Percentiles rank a stretch among this genome's conserved stretches.
These are phyloP conservation scores for Eueides isabella DNA, from an alignment of 1,140 invertebrate genomes.

Conservation along the genomic window DNA sequence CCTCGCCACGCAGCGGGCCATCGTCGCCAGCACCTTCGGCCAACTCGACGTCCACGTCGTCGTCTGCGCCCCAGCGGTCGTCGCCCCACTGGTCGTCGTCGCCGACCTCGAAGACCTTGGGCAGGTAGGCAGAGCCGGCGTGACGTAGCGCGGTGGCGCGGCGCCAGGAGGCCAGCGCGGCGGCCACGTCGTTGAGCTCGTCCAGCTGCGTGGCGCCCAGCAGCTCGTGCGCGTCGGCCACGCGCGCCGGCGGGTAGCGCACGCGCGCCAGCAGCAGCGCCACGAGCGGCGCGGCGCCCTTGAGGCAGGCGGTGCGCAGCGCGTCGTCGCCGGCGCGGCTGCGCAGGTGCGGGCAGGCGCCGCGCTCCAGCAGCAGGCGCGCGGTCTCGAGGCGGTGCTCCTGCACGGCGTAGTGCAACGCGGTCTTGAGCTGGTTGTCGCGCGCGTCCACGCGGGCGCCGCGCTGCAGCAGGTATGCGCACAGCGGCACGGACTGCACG, in stretches of 20 bases:
- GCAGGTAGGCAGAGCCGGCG: conserved; percentile 43
- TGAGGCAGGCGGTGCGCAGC: conserved; percentile 93
- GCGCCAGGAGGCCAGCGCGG: conserved; percentile 86
- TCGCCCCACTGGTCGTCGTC: conserved; percentile 61
- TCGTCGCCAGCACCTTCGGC: conserved; percentile 42
- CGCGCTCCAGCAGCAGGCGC: conserved; percentile 89
- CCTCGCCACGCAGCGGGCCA: conserved; percentile 59
- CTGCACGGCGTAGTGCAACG: conserved; percentile 96
- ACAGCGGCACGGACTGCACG: conserved; percentile 92
- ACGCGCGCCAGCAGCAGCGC: conserved; percentile 87
- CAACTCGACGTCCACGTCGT: conserved; percentile 37
- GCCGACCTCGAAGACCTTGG: background rate
- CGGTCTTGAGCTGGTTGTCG: conserved; percentile 95
- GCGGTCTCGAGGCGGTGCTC: conserved; percentile 94
- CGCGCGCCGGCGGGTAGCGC: conserved; percentile 85
- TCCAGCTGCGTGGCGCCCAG: conserved; percentile 93
- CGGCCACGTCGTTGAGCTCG: conserved; percentile 89
- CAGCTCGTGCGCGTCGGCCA: conserved; percentile 93
- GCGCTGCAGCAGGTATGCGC: conserved; percentile 89
- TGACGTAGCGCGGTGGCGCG: conserved; percentile 83
- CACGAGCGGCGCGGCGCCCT: conserved; percentile 91
- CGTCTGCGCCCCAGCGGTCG: conserved; percentile 26
- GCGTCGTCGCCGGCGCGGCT: conserved; percentile 95
- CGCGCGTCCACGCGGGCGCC: conserved; percentile 92
- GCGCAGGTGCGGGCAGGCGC: conserved; percentile 89